Conservation (phyloP, 1,140 invertebrate genomes). For the Conopomorpha cramerella region DNA sequence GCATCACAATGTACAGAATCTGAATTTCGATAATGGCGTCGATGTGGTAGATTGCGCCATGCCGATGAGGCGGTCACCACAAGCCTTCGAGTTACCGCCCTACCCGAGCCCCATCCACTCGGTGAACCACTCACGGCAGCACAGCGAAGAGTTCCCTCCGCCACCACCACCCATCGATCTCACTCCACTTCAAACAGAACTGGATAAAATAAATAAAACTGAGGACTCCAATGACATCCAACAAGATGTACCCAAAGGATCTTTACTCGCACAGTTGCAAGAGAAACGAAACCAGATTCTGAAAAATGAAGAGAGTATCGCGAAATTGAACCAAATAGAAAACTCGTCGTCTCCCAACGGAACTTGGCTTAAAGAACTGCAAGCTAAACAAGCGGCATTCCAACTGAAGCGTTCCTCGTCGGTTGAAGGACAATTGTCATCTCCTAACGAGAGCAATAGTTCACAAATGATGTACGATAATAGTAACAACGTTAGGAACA, state of each 20-base stretch:
- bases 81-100: constrained; percentile 70
- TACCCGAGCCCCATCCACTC: constrained; percentile 78
- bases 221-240: constrained; percentile 13
- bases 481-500: constrained; percentile 71
- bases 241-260: constrained; percentile 41
- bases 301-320: constrained; percentile 41
- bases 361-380: constrained; percentile 77
- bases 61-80: constrained; percentile 33
- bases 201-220: constrained; percentile 48
- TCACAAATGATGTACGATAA: constrained; percentile 29
- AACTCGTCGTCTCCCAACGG: constrained; percentile 54
- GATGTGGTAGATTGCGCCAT: constrained; percentile 64
- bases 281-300: constrained; percentile 76
- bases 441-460: constrained; percentile 12
- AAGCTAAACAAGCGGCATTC: constrained; percentile 75
- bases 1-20: constrained; percentile 43
- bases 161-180: constrained; percentile 79
- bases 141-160: constrained; percentile 87
- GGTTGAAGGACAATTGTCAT: constrained; percentile 36
- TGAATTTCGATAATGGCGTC: constrained; percentile 55
- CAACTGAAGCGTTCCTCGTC: constrained; percentile 60
- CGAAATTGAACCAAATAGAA: constrained; percentile 29
- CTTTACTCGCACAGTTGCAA: constrained; percentile 74
- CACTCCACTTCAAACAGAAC: constrained; percentile 61
- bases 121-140: constrained; percentile 78